Base-by-base conservation (phyloP, 2,797 vertebrate species). In the Sitta carolinensis region DNA sequence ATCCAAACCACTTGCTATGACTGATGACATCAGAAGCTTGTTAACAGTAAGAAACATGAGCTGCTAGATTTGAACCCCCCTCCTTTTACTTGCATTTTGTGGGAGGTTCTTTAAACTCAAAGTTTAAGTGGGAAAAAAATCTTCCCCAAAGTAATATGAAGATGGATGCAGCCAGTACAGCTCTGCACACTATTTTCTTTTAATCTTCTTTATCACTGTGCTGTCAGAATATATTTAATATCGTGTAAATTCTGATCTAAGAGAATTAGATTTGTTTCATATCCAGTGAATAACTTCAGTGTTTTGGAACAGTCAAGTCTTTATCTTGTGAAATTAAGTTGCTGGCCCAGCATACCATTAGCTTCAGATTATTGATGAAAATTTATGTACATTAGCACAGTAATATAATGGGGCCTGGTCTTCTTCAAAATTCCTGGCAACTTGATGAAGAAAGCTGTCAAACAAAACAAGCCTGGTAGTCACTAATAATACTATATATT, bases 151-250 rank as follows among this genome's bases (percentile, higher is more conserved):
- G n/a, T 82, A 92, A 15, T 54, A 59, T 51, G 15, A 83, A 86
- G 58, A 74, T 87, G 64, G 63, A 88, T 91, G 74, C 16, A 87
- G 48, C 19, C 25, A 32, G 30, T 78, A 76, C 6, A 34, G 23
- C 84, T 89, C 52, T 87, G 48, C 32, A 83, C 21, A 17, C 20
- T 43, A 10, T 58, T 87, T 93, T 48, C 51, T 81, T 91, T 84
- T 90, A 55, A 69, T 92, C 52, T 83, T 91, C 72, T 87, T 90
- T 77, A 74, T 80, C 82, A 57, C 23, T 72, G 20, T 92, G 34
- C 57, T 62, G 75, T 83, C 79, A 92, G 72, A 89, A 92, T 89
- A 57, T 83, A 80, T 94, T 93, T 90, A 92, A 67, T 87, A 70
- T n/a, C 21, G 40, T 40, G 29, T 84, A 94, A 89, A 85, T 88